phyloP scores from a whole-genome alignment of 2,888 invertebrate species.

The Drosophila atroscutellata region DNA sequence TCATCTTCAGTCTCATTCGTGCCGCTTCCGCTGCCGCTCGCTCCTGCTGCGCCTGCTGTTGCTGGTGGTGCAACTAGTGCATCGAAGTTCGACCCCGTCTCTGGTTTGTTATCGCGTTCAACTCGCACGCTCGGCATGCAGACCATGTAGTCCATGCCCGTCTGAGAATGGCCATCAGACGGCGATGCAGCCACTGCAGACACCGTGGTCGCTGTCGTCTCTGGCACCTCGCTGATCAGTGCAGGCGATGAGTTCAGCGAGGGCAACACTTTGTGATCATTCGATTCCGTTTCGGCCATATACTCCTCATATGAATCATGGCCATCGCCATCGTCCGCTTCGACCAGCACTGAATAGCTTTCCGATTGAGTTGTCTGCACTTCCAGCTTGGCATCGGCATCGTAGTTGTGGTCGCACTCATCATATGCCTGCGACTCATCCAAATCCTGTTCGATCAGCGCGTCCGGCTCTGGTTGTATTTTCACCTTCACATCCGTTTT shows the following conservation, averaged over 20 bases:
- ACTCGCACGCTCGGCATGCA: constrained; percentile 51
- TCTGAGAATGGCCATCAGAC: constrained; percentile 42
- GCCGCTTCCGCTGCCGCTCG: background rate
- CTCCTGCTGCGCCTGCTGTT: background rate
- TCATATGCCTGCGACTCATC: constrained; percentile 56
- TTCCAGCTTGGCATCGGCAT: constrained; percentile 60
- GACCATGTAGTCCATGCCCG: constrained; percentile 62
- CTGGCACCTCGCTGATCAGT: constrained; percentile 39
- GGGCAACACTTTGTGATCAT: constrained; percentile 49
- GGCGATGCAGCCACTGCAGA: constrained; percentile 26
- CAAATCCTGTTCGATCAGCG: constrained; percentile 51
- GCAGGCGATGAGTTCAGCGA: constrained; percentile 38
- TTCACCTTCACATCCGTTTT: constrained; percentile 53
- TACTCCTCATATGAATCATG: constrained; percentile 57
- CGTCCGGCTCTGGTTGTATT: constrained; percentile 21
- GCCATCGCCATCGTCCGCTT: constrained; percentile 63
- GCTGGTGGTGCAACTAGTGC: constrained; percentile 8
- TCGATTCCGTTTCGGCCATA: constrained; percentile 40
- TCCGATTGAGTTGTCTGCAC: constrained; percentile 67
- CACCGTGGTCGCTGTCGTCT: constrained; percentile 10
- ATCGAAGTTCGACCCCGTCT: constrained; percentile 36
- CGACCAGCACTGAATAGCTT: constrained; percentile 68
- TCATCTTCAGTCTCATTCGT: constrained; percentile 79
- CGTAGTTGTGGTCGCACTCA: constrained; percentile 64
- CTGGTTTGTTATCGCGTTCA: constrained; percentile 45